phyloP scores from a whole-genome alignment of 1,140 invertebrate species.

The Bathynomus jamesi region DNA sequence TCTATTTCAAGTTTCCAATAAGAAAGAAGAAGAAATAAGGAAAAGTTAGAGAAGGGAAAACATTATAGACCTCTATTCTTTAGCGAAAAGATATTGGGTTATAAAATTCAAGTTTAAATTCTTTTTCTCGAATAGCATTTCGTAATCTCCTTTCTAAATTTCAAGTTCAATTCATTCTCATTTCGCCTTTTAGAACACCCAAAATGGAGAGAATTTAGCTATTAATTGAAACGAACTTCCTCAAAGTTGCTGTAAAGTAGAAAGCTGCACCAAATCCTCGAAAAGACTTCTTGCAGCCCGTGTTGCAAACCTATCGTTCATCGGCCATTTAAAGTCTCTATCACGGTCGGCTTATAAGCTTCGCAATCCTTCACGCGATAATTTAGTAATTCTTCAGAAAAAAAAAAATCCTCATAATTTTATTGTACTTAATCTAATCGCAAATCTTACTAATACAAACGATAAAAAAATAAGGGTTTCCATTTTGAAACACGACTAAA shows the following conservation, averaged over 20 bases:
- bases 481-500: neutral
- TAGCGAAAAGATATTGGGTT: neutral
- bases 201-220: slow-evolving; percentile 26
- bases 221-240: slow-evolving; percentile 35
- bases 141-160: neutral
- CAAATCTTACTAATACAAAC: no score
- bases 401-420: no score
- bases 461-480: slow-evolving; percentile 5
- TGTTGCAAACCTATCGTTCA: no score
- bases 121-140: neutral
- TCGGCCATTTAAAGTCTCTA: no score
- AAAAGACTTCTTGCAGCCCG: slow-evolving; percentile 9
- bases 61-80: no score
- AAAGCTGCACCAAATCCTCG: slow-evolving; percentile 23
- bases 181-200: neutral
- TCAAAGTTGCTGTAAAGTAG: slow-evolving; percentile 34
- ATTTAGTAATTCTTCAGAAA: no score
- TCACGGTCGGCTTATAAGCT: no score
- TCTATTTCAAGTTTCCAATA: no score
- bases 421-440: no score
- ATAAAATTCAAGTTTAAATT: slow-evolving; percentile 3
- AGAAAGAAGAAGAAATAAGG: no score
- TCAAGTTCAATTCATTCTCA: neutral
- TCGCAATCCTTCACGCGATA: no score
- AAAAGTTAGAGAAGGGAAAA: no score